Evolutionary conservation across 2,113 vertebrate species (phyloP).

Genomic region (Toxostoma redivivum): DNA sequence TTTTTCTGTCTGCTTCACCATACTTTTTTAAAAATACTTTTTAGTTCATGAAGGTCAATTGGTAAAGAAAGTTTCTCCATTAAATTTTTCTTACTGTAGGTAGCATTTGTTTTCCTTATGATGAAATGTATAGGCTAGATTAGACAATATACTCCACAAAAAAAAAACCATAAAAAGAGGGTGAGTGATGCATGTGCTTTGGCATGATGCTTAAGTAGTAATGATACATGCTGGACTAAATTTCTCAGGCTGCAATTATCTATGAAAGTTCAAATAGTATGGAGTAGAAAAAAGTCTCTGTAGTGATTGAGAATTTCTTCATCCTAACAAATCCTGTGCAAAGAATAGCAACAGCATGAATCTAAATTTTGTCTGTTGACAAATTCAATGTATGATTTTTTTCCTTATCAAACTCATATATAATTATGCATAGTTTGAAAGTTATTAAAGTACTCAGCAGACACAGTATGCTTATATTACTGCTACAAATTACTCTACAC

Average conservation of each 20-base stretch:
- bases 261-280: not conserved
- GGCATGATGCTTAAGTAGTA: not conserved
- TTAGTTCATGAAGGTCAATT: not conserved
- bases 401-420: not conserved
- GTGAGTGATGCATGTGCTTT: not conserved
- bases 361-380: not conserved
- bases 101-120: not conserved
- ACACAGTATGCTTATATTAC: not conserved
- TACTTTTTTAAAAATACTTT: not conserved
- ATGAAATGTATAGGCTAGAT: not conserved
- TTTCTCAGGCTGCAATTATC: not conserved
- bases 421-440: not conserved
- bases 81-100: not conserved
- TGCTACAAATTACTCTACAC: not conserved
- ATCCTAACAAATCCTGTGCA: not conserved
- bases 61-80: not conserved
- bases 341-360: not conserved
- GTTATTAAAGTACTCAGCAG: not conserved
- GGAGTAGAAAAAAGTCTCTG: fast-evolving
- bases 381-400: not conserved
- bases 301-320: not conserved
- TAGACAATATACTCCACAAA: not conserved
- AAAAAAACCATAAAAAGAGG: not conserved
- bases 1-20: not conserved
- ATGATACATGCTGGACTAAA: not conserved